Evolutionary conservation across 2,113 vertebrate species (phyloP).

Genomic region (Coracopsis vasa): DNA sequence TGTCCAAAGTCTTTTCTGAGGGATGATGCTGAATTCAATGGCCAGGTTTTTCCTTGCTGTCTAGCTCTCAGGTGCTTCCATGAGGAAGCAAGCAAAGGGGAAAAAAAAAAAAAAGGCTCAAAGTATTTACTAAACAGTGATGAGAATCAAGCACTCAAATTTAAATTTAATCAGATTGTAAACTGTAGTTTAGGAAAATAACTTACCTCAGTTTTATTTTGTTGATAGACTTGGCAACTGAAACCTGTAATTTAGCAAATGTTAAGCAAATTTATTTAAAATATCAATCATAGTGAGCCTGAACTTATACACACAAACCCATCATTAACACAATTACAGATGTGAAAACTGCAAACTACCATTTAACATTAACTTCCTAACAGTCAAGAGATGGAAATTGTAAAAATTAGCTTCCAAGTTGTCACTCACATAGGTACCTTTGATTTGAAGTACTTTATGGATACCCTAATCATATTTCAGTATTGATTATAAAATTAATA

Average conservation of each 20-base stretch:
- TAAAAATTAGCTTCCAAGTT: background rate
- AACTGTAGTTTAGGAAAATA: background rate
- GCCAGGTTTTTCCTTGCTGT: background rate
- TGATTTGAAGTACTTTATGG: background rate
- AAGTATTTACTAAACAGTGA: background rate
- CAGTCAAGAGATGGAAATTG: background rate
- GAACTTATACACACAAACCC: background rate
- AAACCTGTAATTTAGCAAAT: background rate
- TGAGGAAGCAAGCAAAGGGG: background rate
- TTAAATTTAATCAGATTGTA: background rate
- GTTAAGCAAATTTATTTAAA: background rate
- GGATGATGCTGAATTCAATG: background rate
- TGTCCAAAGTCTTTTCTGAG: background rate
- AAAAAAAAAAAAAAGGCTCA: background rate
- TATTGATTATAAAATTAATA: background rate
- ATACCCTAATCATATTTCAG: background rate
- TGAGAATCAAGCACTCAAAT: background rate
- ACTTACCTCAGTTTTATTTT: background rate
- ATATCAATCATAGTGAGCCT: background rate
- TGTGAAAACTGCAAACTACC: background rate
- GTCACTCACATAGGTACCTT: background rate
- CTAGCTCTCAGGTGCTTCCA: background rate
- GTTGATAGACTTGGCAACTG: background rate
- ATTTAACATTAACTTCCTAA: background rate
- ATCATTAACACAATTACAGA: conserved; percentile 10